Conservation (phyloP, 2,113 vertebrate species). For the Myanophis thanlyinensis region DNA sequence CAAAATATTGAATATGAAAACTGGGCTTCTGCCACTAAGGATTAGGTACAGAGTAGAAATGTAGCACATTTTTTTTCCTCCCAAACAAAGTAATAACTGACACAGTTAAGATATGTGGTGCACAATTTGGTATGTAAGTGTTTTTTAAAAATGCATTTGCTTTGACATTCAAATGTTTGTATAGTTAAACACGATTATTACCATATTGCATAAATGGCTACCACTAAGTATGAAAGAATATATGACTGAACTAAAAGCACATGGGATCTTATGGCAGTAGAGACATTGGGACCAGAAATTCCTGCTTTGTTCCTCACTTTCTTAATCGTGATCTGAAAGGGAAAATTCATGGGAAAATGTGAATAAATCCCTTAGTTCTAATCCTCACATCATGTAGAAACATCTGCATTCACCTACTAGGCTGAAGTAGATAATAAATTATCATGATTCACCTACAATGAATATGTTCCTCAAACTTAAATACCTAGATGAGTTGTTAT, state of each 20-base stretch:
- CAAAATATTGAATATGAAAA: neutral
- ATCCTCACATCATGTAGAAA: neutral
- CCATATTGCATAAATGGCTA: neutral
- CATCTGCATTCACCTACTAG: neutral
- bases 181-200: neutral
- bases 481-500: neutral
- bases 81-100: neutral
- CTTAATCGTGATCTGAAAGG: neutral
- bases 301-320: neutral
- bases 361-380: neutral
- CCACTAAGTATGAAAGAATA: neutral
- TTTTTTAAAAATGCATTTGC: neutral
- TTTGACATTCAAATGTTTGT: neutral
- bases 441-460: neutral
- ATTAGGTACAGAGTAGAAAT: neutral
- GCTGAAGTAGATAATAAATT: neutral
- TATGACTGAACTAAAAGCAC: neutral
- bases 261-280: neutral
- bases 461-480: neutral
- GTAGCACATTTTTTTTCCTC: neutral
- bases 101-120: neutral
- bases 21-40: neutral
- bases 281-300: neutral
- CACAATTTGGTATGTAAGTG: neutral
- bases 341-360: neutral